Evolutionary conservation across 2,888 invertebrate genomes (phyloP).

Genomic region (Clepsis dumicolana): DNA sequence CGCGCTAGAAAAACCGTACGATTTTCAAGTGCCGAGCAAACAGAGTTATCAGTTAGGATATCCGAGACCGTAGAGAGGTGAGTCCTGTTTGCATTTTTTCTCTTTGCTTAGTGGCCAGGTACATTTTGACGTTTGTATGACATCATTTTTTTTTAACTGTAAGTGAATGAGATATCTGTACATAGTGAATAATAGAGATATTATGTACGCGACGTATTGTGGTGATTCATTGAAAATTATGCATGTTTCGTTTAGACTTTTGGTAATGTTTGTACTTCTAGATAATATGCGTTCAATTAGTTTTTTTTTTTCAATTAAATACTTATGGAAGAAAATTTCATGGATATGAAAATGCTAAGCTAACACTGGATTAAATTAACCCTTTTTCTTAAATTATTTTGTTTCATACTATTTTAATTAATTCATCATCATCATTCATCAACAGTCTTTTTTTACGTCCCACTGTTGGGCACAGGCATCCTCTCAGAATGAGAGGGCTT

Average conservation of each 20-base stretch:
- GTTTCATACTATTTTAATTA: no score
- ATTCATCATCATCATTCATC: no score
- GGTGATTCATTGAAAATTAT: conserved; percentile 39
- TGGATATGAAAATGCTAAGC: not conserved
- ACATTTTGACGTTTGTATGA: conserved; percentile 53
- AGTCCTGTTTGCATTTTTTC: conserved; percentile 61
- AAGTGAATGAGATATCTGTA: not conserved
- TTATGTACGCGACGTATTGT: conserved; percentile 15
- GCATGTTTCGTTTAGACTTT: conserved; percentile 28
- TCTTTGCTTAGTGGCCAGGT: conserved; percentile 68
- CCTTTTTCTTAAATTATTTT: no score
- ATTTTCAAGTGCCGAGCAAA: conserved; percentile 53
- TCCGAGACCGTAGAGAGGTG: conserved; percentile 65
- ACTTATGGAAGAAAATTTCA: not conserved
- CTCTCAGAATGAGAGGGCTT: no score
- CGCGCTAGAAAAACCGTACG: conserved; percentile 9
- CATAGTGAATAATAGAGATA: no score
- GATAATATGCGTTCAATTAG: conserved; percentile 9
- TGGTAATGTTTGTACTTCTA: not conserved
- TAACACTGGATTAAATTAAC: no score
- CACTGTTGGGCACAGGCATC: no score
- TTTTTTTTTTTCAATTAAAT: not conserved
- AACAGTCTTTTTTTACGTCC: no score
- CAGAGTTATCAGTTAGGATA: conserved; percentile 79
- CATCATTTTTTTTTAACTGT: conserved; percentile 15